Evolutionary conservation across 1,140 invertebrate genomes (phyloP).

Genomic region (Formica exsecta): DNA sequence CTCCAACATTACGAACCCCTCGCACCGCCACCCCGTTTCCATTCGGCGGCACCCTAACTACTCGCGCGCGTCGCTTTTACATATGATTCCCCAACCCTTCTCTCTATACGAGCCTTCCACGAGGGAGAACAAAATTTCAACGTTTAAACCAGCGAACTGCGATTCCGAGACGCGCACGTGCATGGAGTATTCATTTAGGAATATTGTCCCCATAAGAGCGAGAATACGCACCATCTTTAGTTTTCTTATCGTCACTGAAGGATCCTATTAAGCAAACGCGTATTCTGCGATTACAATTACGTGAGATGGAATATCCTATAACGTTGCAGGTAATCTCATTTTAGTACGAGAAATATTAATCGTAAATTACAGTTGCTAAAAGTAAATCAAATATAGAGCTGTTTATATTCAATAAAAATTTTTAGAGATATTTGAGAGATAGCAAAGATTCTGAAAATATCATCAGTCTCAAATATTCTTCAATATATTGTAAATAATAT

Average conservation of each 20-base stretch:
- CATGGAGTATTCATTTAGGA: slow-evolving; percentile 47
- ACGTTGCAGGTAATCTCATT: slow-evolving; percentile 1
- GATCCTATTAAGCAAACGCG: slow-evolving; percentile 19
- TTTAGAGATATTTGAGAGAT: neutral
- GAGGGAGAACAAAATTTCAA: slow-evolving; percentile 57
- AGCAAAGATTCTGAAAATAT: neutral
- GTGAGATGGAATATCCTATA: neutral
- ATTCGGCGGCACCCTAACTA: slow-evolving; percentile 71
- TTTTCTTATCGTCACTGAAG: slow-evolving; percentile 25
- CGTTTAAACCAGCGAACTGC: slow-evolving; percentile 51
- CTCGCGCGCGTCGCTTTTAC: slow-evolving; percentile 72
- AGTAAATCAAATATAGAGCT: neutral
- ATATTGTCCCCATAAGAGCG: slow-evolving; percentile 25
- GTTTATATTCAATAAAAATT: neutral
- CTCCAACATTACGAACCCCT: slow-evolving; percentile 71
- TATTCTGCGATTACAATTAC: slow-evolving; percentile 33
- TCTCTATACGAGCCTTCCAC: slow-evolving; percentile 11
- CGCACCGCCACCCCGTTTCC: slow-evolving; percentile 66
- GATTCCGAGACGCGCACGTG: slow-evolving; percentile 58
- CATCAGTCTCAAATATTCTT: no score
- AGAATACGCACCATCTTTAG: slow-evolving; percentile 5
- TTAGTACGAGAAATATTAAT: slow-evolving; percentile 1
- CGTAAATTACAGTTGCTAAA: neutral
- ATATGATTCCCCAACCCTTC: slow-evolving; percentile 58
- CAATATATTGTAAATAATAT: no score